Conservation (phyloP, 2,888 invertebrate species). For the Bedellia somnulentella region DNA sequence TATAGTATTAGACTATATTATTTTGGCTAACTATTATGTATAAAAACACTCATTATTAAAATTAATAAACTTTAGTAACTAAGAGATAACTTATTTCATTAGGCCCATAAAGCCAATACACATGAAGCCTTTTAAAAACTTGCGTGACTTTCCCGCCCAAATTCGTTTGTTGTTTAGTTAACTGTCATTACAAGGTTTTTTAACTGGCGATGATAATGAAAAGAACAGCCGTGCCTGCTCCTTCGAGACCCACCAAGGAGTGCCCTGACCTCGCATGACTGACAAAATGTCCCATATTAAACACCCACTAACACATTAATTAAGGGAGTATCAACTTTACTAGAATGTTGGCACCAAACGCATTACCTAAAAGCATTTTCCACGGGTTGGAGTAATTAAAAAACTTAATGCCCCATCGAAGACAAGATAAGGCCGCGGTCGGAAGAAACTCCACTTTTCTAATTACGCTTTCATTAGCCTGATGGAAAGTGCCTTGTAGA, state of each 20-base stretch:
- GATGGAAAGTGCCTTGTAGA: conserved; percentile 31
- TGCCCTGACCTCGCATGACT: conserved; percentile 28
- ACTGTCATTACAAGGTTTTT: conserved; percentile 40
- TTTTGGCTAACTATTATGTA: no score
- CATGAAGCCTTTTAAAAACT: no score
- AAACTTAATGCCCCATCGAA: conserved; percentile 47
- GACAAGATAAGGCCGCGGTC: conserved; percentile 52
- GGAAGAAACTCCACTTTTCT: conserved; percentile 56
- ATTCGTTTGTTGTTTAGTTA: conserved; percentile 41
- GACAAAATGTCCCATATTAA: conserved; percentile 5
- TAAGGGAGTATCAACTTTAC: conserved; percentile 6
- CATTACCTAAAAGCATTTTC: no score
- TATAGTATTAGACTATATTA: no score
- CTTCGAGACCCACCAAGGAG: conserved; percentile 47
- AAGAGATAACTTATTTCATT: no score
- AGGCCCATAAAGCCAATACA: no score
- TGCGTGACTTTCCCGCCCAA: conserved; percentile 51
- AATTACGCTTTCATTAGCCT: conserved; percentile 58
- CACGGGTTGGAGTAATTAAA: no score
- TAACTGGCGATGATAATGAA: conserved; percentile 36
- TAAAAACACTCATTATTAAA: no score
- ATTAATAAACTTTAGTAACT: no score
- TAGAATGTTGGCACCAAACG: no score
- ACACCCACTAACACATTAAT: background rate
- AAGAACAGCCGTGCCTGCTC: conserved; percentile 44